Evolutionary conservation across 2,113 vertebrate genomes (phyloP), one percentile per base, ranked within the genome.

Genomic region (Menura novaehollandiae): DNA sequence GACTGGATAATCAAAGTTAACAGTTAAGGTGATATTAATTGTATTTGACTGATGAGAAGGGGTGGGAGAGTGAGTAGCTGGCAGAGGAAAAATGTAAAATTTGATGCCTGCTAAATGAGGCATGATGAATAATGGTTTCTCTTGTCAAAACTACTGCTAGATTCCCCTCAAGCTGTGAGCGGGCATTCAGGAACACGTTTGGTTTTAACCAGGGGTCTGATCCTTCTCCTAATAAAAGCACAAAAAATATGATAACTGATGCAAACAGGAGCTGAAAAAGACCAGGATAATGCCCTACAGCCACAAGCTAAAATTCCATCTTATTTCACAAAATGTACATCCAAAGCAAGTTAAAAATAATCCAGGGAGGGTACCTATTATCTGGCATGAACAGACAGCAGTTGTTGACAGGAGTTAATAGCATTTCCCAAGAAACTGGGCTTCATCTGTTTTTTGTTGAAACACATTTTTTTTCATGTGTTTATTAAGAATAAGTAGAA

Each of bases 81-180:
- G 95, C 92, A 96, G 92, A 96, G 83, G 91, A 73, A 96, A 96
- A 93, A 94, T 78, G 92, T 96, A 96, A 93, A 88, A 94, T 89
- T 88, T 95, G 96, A 95, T 96, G 92, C 88, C 92, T 96, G 95
- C 83, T 96, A 96, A 97, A 97, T 96, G 96, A 97, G 91, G 88
- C 93, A 93, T 88, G 96, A 94, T 96, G 95, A 96, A 93, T 94
- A 94, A 97, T 93, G 92, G 79, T 75, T 95, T 96, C 94, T 86
- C 93, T 87, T 93, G 83, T 96, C 93, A 96, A 93, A 97, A 80
- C 68, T 88, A 84, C 83, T 67, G 88, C 68, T 84, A 92, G 56
- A 95, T 92, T 91, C 80, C 83, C 92, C 83, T 94, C 88, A 85
- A 96, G 93, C 91, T 91, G 88, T 0, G 2, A 89, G 86, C 3